These are phyloP conservation scores for Radopholus similis DNA, from an alignment of 1,140 invertebrate genomes.

Conservation along the genomic window DNA sequence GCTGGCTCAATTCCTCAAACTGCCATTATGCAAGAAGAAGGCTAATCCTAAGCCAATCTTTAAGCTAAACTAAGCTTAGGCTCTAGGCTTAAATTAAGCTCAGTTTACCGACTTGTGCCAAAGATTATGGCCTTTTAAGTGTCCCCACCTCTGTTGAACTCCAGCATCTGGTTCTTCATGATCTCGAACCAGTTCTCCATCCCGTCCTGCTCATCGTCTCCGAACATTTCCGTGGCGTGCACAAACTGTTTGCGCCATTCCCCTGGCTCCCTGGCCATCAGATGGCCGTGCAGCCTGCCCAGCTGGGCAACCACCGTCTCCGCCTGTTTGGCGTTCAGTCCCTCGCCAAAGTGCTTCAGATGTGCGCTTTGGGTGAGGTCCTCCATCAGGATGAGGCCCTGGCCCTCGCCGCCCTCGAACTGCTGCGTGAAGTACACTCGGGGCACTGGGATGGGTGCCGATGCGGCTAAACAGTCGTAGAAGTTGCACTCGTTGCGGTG, in stretches of 20 bases:
- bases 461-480: not conserved
- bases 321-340: slow-evolving; percentile 1
- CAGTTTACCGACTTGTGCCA: no score
- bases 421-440: slow-evolving; percentile 3
- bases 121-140: not conserved
- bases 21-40: not conserved
- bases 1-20: not conserved
- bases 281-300: not conserved
- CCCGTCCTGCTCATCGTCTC: not conserved
- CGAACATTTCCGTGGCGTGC: not conserved
- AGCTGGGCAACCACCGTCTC: not conserved
- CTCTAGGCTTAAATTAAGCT: no score
- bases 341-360: not conserved
- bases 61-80: no score
- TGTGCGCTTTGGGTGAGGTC: not conserved
- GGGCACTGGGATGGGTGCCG: not conserved
- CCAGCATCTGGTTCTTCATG: not conserved
- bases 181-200: not conserved
- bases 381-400: slow-evolving; percentile 7
- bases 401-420: not conserved
- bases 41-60: no score
- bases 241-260: slow-evolving; percentile 1
- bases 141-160: not conserved
- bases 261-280: not conserved
- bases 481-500: slow-evolving; percentile 13